Conservation (phyloP, 2,797 vertebrate genomes). For the Prunella strophiata region DNA sequence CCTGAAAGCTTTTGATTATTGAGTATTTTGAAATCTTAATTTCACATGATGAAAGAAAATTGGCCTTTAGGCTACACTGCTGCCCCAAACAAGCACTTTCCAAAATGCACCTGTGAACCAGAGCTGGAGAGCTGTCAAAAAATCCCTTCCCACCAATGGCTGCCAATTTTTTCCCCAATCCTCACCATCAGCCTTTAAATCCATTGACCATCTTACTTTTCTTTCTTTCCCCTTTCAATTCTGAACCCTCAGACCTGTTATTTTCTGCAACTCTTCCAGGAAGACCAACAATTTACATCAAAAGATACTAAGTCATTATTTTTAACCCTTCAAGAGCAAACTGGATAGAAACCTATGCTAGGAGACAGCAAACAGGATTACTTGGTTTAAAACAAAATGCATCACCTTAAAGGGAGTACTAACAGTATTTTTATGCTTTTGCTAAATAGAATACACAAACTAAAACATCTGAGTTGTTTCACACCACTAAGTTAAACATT, state of each 20-base stretch:
- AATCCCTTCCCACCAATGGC: background rate
- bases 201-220: background rate
- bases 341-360: background rate
- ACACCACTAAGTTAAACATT: background rate
- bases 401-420: background rate
- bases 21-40: background rate
- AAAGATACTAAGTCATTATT: background rate
- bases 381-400: background rate
- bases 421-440: background rate
- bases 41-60: background rate
- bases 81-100: background rate
- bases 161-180: background rate
- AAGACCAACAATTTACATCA: background rate
- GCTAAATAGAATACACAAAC: background rate
- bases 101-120: background rate
- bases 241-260: background rate
- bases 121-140: background rate
- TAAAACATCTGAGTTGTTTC: constrained; percentile 8
- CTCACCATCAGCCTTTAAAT: background rate
- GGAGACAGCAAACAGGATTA: background rate
- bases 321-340: background rate
- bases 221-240: background rate
- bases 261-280: background rate
- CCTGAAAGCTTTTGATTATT: background rate
- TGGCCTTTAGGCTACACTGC: background rate